Conservation (phyloP, 2,113 vertebrate genomes). For the Notarius lentiginosus region DNA sequence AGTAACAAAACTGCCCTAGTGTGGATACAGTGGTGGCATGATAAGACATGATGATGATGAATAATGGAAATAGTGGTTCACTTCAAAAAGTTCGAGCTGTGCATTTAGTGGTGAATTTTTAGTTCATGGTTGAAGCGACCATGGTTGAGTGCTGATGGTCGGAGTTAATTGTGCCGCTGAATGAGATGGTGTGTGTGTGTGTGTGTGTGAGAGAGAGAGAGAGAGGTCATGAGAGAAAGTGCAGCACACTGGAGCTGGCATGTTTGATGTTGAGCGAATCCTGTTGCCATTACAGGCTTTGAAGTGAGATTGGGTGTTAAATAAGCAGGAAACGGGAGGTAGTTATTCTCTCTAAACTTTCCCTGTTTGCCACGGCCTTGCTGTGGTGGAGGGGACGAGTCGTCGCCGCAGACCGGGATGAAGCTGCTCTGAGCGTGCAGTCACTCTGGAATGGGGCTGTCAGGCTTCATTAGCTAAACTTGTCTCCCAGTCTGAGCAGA, state of each 20-base stretch:
- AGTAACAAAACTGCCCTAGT: too few relatives aligned
- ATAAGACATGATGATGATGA: too few relatives aligned
- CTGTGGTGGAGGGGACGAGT: slow-evolving; percentile 54
- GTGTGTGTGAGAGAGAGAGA: not conserved
- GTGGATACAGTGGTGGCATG: too few relatives aligned
- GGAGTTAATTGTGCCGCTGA: slow-evolving; percentile 53
- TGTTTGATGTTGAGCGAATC: slow-evolving; percentile 56
- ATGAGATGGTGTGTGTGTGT: slow-evolving; percentile 20
- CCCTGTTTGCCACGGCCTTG: slow-evolving; percentile 51
- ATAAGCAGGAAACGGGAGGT: slow-evolving; percentile 72
- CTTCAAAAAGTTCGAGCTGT: not conserved
- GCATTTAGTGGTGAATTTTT: slow-evolving; percentile 30
- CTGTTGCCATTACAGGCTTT: slow-evolving; percentile 57
- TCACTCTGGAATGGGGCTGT: slow-evolving; percentile 72
- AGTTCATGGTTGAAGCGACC: slow-evolving; percentile 10
- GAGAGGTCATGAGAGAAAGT: not conserved
- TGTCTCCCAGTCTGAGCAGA: slow-evolving; percentile 70
- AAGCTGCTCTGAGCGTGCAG: slow-evolving; percentile 68
- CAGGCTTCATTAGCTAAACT: slow-evolving; percentile 75
- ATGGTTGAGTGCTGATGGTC: slow-evolving; percentile 20
- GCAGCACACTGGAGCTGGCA: slow-evolving; percentile 23
- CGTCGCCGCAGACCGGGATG: slow-evolving; percentile 57
- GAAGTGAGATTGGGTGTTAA: slow-evolving; percentile 72
- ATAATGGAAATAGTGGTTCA: not conserved
- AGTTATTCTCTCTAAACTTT: slow-evolving; percentile 72